Conservation (phyloP, 2,113 vertebrate genomes). For the Alligator sinensis region DNA sequence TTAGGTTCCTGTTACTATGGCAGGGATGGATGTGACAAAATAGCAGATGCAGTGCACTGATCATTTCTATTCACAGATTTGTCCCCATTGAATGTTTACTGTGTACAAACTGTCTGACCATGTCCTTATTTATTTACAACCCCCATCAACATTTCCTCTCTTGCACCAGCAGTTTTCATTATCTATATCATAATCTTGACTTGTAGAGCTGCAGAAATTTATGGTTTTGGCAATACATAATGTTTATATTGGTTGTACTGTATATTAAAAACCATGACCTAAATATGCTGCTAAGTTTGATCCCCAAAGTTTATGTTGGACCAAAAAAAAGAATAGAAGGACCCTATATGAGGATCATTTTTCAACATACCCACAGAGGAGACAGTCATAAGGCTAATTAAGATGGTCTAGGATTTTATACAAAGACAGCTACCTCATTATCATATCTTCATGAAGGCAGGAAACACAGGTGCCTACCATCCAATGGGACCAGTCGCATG, state of each 20-base stretch:
- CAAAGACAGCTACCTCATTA: not conserved
- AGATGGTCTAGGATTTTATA: too few species aligned
- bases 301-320: not conserved
- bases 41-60: not conserved
- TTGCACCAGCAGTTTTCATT: not conserved
- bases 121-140: not conserved
- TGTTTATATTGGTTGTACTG: too few species aligned
- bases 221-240: too few species aligned
- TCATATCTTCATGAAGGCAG: not conserved
- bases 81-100: not conserved
- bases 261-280: too few species aligned
- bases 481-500: not conserved
- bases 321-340: not conserved
- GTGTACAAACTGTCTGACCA: not conserved
- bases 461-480: not conserved
- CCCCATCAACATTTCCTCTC: too few species aligned
- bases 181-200: not conserved
- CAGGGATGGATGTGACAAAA: not conserved
- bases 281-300: not conserved
- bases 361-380: fast-evolving
- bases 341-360: not conserved
- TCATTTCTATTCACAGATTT: not conserved
- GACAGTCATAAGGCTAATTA: not conserved
- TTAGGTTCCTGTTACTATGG: not conserved
- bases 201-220: too few species aligned